These are phyloP conservation scores for Solea senegalensis DNA, from an alignment of 2,113 vertebrate genomes.

Conservation along the genomic window DNA sequence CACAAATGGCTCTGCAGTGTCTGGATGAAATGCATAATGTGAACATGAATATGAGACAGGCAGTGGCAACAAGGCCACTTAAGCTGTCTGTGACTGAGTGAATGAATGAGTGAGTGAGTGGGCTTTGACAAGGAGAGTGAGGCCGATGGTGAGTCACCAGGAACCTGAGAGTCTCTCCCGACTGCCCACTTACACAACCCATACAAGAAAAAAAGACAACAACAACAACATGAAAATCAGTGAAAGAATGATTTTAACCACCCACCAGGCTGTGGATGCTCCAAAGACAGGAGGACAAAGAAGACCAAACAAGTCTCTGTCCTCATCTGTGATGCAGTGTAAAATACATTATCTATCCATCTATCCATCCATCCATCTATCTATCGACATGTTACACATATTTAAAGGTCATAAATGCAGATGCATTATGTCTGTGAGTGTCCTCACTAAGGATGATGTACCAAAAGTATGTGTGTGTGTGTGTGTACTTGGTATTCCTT, in stretches of 20 bases:
- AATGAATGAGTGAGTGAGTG: slow-evolving; percentile 75
- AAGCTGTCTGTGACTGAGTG: slow-evolving; percentile 37
- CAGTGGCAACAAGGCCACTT: slow-evolving; percentile 45
- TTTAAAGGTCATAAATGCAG: no score
- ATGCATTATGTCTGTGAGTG: no score
- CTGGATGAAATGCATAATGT: slow-evolving; percentile 39
- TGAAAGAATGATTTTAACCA: slow-evolving; percentile 34
- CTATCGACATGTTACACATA: no score
- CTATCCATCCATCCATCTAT: background rate
- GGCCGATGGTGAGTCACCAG: slow-evolving; percentile 67
- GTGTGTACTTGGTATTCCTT: no score
- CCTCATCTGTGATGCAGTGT: slow-evolving; percentile 11
- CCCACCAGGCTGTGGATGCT: slow-evolving; percentile 39
- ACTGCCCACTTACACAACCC: slow-evolving; percentile 64
- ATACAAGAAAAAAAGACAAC: slow-evolving; percentile 10
- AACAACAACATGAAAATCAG: slow-evolving; percentile 29
- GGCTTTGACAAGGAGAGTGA: slow-evolving; percentile 56
- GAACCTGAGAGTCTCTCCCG: slow-evolving; percentile 55
- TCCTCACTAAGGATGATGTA: no score
- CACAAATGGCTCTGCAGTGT: background rate
- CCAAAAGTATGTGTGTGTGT: no score
- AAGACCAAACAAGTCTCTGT: background rate
- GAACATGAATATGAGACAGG: slow-evolving; percentile 25
- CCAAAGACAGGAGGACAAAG: slow-evolving; percentile 13
- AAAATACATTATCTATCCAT: background rate